Percentiles rank a stretch among this genome's conserved stretches.
Evolutionary conservation across 2,797 vertebrate genomes (phyloP).

Genomic region (Amblyraja radiata): DNA sequence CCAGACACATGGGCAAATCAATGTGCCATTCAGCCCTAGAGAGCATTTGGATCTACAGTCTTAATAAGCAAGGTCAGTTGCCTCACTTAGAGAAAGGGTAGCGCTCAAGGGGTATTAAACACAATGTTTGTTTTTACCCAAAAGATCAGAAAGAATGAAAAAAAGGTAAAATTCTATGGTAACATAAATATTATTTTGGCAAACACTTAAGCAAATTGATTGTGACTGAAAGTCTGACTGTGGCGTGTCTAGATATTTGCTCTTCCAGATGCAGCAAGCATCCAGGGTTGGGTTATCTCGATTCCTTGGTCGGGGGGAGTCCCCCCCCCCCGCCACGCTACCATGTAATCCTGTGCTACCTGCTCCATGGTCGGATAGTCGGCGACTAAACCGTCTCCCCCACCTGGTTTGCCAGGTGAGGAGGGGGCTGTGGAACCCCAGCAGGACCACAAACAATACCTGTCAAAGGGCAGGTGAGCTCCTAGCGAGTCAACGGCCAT

Average conservation of each 20-base stretch:
- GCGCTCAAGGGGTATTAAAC: not conserved
- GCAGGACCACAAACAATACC: no score
- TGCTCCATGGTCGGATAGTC: no score
- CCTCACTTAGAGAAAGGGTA: not conserved
- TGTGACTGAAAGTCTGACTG: not conserved
- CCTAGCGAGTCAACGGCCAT: no score
- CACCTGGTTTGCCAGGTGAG: no score
- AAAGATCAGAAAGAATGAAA: not conserved
- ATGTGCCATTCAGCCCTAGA: not conserved
- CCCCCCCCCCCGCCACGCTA: no score
- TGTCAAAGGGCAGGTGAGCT: no score
- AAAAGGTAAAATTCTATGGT: not conserved
- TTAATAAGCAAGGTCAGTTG: not conserved
- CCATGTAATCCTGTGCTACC: no score
- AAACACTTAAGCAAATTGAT: not conserved
- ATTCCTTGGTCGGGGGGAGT: not conserved
- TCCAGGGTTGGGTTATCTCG: not conserved
- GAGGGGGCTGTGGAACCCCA: no score
- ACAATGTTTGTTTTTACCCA: not conserved
- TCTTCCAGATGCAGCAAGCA: not conserved
- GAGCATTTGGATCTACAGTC: not conserved
- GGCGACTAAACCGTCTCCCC: no score
- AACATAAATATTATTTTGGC: not conserved
- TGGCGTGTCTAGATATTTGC: no score
- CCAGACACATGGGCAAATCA: not conserved